These are phyloP conservation scores for Pachyseris speciosa DNA, from an alignment of 64 coral and sea anemone genomes.

Conservation along the genomic window DNA sequence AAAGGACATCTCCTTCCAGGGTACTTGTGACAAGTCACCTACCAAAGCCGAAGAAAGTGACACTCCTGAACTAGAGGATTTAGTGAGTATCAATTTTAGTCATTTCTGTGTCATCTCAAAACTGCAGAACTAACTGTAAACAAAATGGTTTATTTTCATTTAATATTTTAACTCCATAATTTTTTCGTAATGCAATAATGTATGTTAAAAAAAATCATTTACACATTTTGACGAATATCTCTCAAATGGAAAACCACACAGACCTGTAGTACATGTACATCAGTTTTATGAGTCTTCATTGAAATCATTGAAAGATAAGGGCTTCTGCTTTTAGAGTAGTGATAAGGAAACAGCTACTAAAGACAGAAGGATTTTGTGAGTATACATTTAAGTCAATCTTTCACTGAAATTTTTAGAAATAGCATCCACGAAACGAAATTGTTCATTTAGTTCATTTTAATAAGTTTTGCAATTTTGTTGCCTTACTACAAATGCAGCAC, in stretches of 20 bases:
- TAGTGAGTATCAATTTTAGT: slow-evolving; percentile 13
- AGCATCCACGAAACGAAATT: background rate
- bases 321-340: slow-evolving; percentile 10
- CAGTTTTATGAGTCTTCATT: background rate
- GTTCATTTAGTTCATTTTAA: background rate
- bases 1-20: background rate
- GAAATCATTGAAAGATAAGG: slow-evolving; percentile 7
- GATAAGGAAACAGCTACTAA: background rate
- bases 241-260: background rate
- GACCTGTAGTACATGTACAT: background rate
- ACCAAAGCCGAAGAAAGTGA: background rate
- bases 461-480: slow-evolving; percentile 2
- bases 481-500: background rate
- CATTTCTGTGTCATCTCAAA: background rate
- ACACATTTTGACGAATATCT: too few species aligned
- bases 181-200: background rate
- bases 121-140: background rate
- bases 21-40: background rate
- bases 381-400: slow-evolving; percentile 1
- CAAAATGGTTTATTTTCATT: background rate
- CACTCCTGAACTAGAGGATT: background rate
- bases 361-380: slow-evolving; percentile 3
- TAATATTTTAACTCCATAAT: too few species aligned
- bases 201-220: background rate
- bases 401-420: background rate